A percentile compares a stretch with the other conserved stretches of the same genome.
Evolutionary conservation across 2,797 vertebrate species (phyloP).

Genomic region (Cossypha polioptera): DNA sequence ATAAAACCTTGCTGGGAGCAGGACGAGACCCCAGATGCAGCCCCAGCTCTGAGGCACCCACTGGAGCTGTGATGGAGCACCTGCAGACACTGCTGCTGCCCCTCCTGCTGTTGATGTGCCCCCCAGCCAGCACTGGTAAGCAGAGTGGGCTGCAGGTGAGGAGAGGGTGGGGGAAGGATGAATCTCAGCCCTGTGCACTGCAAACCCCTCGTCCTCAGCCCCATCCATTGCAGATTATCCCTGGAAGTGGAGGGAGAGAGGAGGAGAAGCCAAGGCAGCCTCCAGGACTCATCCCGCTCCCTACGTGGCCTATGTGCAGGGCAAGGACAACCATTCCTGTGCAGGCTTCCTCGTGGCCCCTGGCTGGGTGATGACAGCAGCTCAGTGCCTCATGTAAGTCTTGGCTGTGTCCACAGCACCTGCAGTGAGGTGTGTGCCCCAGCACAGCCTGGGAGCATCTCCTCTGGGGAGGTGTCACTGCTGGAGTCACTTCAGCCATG

Average conservation of each 20-base stretch:
- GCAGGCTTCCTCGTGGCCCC: constrained; percentile 40
- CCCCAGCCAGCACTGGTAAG: not conserved
- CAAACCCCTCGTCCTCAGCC: fast-evolving
- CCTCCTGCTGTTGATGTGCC: not conserved
- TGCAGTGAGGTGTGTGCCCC: fast-evolving
- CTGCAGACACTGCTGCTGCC: not conserved
- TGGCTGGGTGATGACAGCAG: constrained; percentile 42
- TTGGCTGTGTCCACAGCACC: not conserved
- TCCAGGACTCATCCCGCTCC: not conserved
- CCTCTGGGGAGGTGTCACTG: fast-evolving
- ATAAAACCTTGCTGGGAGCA: constrained; percentile 43
- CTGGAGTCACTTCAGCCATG: fast-evolving
- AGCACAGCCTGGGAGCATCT: fast-evolving
- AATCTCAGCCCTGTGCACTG: not conserved
- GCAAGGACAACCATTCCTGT: not conserved
- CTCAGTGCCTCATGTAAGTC: constrained; percentile 25
- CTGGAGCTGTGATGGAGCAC: not conserved
- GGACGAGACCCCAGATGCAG: not conserved
- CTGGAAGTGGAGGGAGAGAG: not conserved
- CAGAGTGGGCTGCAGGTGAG: fast-evolving
- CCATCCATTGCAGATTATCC: not conserved
- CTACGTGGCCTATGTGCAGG: constrained; percentile 8
- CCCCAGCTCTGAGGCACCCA: not conserved
- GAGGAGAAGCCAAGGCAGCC: not conserved
- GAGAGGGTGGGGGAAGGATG: not conserved